These are phyloP conservation scores for Allobates femoralis DNA, from an alignment of 2,797 vertebrate genomes.

Conservation along the genomic window DNA sequence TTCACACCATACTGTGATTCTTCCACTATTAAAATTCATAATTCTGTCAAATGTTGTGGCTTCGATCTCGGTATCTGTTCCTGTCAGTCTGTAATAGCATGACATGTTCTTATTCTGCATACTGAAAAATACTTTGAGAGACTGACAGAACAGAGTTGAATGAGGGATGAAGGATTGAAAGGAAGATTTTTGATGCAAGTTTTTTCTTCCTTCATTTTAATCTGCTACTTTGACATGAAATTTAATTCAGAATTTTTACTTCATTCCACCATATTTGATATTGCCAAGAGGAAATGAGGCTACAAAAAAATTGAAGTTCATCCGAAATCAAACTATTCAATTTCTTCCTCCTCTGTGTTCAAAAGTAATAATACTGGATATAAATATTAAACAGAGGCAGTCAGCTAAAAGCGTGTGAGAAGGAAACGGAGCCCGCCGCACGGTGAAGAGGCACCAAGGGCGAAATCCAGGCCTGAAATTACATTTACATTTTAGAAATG, in stretches of 20 bases:
- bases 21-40: no score
- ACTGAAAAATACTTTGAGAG: no score
- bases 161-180: background rate
- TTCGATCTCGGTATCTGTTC: no score
- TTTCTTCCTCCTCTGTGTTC: conserved; percentile 63
- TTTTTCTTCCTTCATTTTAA: background rate
- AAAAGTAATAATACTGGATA: conserved; percentile 50
- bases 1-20: no score
- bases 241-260: background rate
- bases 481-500: conserved; percentile 39
- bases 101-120: no score
- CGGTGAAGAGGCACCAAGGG: background rate
- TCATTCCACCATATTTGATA: conserved; percentile 8
- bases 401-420: conserved; percentile 11
- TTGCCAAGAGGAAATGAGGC: conserved; percentile 15
- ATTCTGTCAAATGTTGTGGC: no score
- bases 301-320: conserved; percentile 4
- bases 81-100: no score
- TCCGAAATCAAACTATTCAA: conserved; percentile 55
- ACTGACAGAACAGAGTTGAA: no score
- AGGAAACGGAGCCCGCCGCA: background rate
- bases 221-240: background rate
- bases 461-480: background rate
- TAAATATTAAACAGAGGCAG: conserved; percentile 50
- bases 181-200: background rate